Percentiles rank a stretch among this genome's conserved stretches.
Conservation (phyloP, 2,888 invertebrate genomes). For the Rhogogaster chlorosoma region DNA sequence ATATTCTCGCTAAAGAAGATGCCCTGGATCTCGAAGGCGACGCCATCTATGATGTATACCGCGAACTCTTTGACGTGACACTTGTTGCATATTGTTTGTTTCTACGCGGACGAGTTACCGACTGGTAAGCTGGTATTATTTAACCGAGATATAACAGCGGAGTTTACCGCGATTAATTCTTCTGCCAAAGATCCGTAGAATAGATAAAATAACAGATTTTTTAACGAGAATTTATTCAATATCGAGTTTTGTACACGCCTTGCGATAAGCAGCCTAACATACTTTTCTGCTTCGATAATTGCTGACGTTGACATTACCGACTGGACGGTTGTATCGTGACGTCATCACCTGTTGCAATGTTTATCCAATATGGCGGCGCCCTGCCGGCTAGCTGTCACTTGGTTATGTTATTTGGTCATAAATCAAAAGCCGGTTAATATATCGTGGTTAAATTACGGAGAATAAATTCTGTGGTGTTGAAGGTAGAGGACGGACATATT, state of each 20-base stretch:
- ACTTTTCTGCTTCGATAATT: not conserved
- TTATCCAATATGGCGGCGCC: not conserved
- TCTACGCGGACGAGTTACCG: not conserved
- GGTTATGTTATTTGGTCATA: not conserved
- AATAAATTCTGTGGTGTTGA: not conserved
- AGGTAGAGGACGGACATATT: not conserved
- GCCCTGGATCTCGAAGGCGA: not conserved
- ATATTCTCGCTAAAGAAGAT: not conserved
- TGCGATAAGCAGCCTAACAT: not conserved
- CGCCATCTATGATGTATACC: not conserved
- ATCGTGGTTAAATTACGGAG: not conserved
- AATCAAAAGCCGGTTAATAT: not conserved
- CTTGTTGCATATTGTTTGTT: not conserved
- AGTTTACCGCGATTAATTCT: not conserved
- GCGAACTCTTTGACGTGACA: not conserved
- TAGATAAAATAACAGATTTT: not conserved
- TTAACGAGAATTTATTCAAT: not conserved
- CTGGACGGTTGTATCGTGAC: not conserved
- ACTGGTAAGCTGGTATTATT: not conserved
- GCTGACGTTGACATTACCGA: not conserved
- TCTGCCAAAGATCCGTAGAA: not conserved
- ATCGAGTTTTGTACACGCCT: not conserved
- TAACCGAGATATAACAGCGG: not conserved
- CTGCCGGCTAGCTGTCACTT: slow-evolving; percentile 13
- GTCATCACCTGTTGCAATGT: slow-evolving; percentile 11